Conservation (phyloP, 2,797 vertebrate genomes). For the Trachops cirrhosus region DNA sequence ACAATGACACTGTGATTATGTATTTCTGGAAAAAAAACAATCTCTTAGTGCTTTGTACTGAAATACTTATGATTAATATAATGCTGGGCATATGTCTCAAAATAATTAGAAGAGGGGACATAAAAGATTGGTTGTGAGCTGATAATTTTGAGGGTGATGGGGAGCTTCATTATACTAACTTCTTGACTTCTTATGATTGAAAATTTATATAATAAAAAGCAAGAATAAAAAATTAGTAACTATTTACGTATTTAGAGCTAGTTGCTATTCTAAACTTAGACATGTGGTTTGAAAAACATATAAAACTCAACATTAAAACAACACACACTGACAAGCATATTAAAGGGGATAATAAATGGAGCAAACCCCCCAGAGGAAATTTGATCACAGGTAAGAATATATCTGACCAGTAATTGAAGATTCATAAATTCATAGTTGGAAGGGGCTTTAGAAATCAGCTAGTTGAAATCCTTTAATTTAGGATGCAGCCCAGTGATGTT, state of each 20-base stretch:
- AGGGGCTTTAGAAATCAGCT: neutral
- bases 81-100: neutral
- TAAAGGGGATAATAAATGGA: neutral
- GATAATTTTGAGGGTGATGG: neutral
- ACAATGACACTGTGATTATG: neutral
- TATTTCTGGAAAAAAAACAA: neutral
- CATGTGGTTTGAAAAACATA: neutral
- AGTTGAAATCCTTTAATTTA: neutral
- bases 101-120: neutral
- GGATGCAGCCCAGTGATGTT: neutral
- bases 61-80: neutral
- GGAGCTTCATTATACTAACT: neutral
- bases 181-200: neutral
- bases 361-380: neutral
- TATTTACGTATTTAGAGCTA: neutral
- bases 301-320: neutral
- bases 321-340: neutral
- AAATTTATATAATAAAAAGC: neutral
- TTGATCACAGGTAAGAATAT: neutral
- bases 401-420: neutral
- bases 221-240: neutral
- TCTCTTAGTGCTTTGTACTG: neutral
- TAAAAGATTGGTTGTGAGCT: neutral
- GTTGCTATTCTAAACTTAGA: conserved; percentile 6
- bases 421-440: neutral